Percentiles rank a stretch among this genome's conserved stretches.
These are phyloP conservation scores for Lasioglossum lativentre DNA, from an alignment of 2,888 invertebrate genomes.

Conservation along the genomic window DNA sequence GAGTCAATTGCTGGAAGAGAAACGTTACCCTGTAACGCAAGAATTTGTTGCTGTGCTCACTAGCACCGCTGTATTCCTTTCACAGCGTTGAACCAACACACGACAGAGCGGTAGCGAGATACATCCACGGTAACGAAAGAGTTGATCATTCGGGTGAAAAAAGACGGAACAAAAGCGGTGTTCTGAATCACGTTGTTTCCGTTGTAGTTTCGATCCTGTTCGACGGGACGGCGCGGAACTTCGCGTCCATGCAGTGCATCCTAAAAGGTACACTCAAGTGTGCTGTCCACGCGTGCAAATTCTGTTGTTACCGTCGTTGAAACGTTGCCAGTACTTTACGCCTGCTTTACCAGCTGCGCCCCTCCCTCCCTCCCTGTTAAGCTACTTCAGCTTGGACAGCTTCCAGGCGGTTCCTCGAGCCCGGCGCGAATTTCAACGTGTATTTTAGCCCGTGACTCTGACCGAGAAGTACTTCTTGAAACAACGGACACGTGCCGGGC, in stretches of 20 bases:
- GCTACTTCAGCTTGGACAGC: conserved; percentile 63
- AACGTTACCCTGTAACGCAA: not conserved
- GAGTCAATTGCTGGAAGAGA: not conserved
- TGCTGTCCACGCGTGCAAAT: conserved; percentile 61
- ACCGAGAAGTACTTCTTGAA: conserved; percentile 57
- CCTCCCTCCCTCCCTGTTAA: conserved; percentile 10
- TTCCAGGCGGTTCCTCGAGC: conserved; percentile 62
- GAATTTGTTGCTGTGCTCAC: no score
- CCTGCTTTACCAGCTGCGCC: conserved; percentile 57
- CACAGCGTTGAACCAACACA: not conserved
- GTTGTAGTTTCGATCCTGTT: conserved; percentile 58
- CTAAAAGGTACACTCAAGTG: conserved; percentile 75
- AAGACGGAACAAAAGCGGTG: not conserved
- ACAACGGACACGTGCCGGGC: conserved; percentile 51
- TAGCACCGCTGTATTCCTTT: no score
- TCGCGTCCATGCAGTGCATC: conserved; percentile 76
- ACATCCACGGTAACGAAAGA: no score
- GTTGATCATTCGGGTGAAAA: not conserved
- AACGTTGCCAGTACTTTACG: conserved; percentile 66
- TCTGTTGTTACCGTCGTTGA: conserved; percentile 64
- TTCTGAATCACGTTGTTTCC: conserved; percentile 41
- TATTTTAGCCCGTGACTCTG: conserved; percentile 29
- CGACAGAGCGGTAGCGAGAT: not conserved
- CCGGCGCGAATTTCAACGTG: conserved; percentile 62
- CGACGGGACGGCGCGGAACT: conserved; percentile 73